Evolutionary conservation across 2,888 invertebrate species (phyloP), one percentile per base, ranked within the genome.

Genomic region (Alviniconcha strummeri): DNA sequence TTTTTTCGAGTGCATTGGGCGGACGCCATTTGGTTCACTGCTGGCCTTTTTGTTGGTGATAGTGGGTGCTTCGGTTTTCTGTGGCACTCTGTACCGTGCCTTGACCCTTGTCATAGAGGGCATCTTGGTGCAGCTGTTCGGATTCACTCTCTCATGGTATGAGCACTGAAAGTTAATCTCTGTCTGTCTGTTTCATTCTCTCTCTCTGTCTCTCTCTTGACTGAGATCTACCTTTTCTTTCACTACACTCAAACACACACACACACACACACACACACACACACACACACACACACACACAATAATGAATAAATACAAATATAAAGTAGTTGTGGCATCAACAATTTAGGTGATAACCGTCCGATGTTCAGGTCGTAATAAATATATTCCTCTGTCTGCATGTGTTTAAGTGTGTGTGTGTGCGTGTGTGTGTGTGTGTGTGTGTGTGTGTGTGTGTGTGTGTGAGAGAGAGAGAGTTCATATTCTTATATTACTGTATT

Each of bases 21-120:
- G 91, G 79, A 89, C 90, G n/a, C 93, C 93, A 0, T 93, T 92
- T 90, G 93, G 92, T 8, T 93, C 93, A 3, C 85, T 93, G 80
- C 90, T 93, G 83, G 92, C 93, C 60, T 90, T 90, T 17, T 83
- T 93, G 19, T 86, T 93, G 67, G 86, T 90, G 72, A 90, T 93
- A 84, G 88, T 90, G 67, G 93, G 94, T 0, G 92, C 93, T 4
- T 91, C 92, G 0, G 89, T 93, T 54, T 93, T 93, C 87, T 93
- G 93, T 90, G 93, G 92, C 1, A 91, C 93, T 3, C 88, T 93
- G 11, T 93, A 91, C 84, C 88, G 89, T 83, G 93, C 93, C 6
- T 86, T 93, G 36, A 88, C 91, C 19, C 89, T 92, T 57, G 89
- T 93, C 15, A 88, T 92, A 36, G 88, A 88, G 36, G 90, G 90